Base-by-base conservation (phyloP, 2,797 vertebrate genomes). In the Myoxocephalus aenaeus region DNA sequence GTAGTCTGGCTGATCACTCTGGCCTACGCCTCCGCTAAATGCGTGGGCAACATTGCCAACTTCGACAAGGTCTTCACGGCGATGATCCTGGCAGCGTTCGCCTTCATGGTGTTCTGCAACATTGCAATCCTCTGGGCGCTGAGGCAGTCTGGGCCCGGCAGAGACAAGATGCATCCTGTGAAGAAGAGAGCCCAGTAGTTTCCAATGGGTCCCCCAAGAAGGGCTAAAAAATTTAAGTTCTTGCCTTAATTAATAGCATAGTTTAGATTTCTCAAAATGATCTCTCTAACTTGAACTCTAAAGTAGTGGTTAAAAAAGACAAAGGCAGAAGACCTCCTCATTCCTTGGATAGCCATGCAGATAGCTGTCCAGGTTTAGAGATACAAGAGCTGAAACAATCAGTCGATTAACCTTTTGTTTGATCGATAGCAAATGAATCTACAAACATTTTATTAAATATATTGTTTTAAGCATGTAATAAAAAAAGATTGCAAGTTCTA, bases 91-190 rank as follows among this genome's bases (percentile, higher is more conserved):
- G 50, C 59, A 0, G 27, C 86, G 0, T 96, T 96, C 0, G 44
- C n/a, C n/a, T 92, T 96, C 82, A 96, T 96, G 95, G 81, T 95
- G 34, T 95, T 91, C 86, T 96, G 94, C 70, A 96, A 96, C 72
- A 73, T 93, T 0, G 70, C 74, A 0, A 96, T 96, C 27, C 93
- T 96, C 11, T 92, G 89, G 81, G 93, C 70, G 0, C 89, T 96
- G 40, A 75, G 40, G 27, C 84, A 80, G 71, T 95, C 94, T 0
- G 86, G 90, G 3, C 92, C 92, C 0, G 91, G 90, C 34, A 81
- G 86, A 6, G 95, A 96, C 7, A 90, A 92, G 50, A 95, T 94
- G 92, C 95, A 96, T 44, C 95, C 94, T 0, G 92, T 96, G 70
- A 96, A 96, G 88, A 96, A 96, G 82, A 93, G 87, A 65, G 95